Conservation (phyloP, 2,888 invertebrate species). For the Cantharis rufa region DNA sequence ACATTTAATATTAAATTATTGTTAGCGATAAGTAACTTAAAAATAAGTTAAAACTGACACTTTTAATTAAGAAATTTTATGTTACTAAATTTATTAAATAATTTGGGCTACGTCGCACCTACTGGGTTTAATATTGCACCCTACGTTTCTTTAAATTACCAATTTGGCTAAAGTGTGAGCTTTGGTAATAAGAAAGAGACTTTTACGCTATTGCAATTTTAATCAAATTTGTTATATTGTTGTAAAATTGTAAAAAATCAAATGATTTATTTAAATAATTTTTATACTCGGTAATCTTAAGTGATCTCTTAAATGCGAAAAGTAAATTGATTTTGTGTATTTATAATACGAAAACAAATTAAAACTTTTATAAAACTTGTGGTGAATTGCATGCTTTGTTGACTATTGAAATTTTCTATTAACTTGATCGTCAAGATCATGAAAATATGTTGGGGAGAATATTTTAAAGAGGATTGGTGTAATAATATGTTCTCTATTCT, state of each 20-base stretch:
- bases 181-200: not conserved
- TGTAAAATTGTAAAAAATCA: not conserved
- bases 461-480: constrained; percentile 6
- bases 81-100: not conserved
- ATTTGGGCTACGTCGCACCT: not conserved
- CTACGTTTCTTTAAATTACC: not conserved
- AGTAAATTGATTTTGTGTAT: not conserved
- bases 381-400: not conserved
- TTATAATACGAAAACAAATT: not conserved
- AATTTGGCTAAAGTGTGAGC: not conserved
- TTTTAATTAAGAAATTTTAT: not conserved
- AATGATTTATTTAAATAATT: no score
- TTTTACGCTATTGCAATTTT: not conserved
- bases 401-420: constrained; percentile 5
- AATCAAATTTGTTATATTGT: not conserved
- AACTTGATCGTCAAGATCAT: constrained; percentile 5
- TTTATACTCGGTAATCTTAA: not conserved
- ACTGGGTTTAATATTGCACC: not conserved
- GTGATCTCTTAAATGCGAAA: not conserved
- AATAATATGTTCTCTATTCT: constrained; percentile 2
- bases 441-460: constrained; percentile 10
- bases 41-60: not conserved
- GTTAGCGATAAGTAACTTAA: not conserved
- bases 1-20: not conserved
- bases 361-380: not conserved